Conservation (phyloP, 2,888 invertebrate species). For the Ernsta delagoae region DNA sequence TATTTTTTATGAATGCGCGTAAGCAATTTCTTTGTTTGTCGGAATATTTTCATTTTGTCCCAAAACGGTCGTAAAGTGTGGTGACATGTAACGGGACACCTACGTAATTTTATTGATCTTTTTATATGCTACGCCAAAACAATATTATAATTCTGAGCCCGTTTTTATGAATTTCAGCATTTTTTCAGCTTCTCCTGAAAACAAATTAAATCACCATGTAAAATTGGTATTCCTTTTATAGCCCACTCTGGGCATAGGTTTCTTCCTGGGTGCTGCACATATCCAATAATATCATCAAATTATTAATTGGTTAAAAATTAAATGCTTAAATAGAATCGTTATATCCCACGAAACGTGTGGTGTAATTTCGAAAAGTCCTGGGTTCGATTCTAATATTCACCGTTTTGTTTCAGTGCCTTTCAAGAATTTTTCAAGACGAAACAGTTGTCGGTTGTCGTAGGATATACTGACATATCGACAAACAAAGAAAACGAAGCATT, state of each 20-base stretch:
- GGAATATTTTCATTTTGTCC: neutral
- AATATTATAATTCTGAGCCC: too few relatives aligned
- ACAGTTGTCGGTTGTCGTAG: conserved; percentile 88
- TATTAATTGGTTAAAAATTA: too few relatives aligned
- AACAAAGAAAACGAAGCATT: conserved; percentile 75
- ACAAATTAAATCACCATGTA: too few relatives aligned
- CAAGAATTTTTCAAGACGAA: conserved; percentile 86
- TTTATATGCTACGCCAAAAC: neutral
- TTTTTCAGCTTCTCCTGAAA: neutral
- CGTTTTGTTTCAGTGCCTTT: conserved; percentile 81
- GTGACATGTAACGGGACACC: conserved; percentile 41
- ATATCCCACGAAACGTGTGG: too few relatives aligned
- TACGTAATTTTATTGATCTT: neutral
- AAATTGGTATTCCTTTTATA: too few relatives aligned
- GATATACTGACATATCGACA: conserved; percentile 88
- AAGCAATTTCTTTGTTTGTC: neutral
- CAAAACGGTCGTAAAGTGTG: neutral
- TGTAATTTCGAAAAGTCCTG: too few relatives aligned
- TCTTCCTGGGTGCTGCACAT: too few relatives aligned
- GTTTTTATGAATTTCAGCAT: neutral
- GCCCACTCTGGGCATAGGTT: too few relatives aligned
- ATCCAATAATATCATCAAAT: too few relatives aligned
- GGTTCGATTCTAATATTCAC: too few relatives aligned
- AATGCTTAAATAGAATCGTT: too few relatives aligned
- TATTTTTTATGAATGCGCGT: neutral